Evolutionary conservation across 2,888 invertebrate species (phyloP).

Genomic region (Hedychridium roseum): DNA sequence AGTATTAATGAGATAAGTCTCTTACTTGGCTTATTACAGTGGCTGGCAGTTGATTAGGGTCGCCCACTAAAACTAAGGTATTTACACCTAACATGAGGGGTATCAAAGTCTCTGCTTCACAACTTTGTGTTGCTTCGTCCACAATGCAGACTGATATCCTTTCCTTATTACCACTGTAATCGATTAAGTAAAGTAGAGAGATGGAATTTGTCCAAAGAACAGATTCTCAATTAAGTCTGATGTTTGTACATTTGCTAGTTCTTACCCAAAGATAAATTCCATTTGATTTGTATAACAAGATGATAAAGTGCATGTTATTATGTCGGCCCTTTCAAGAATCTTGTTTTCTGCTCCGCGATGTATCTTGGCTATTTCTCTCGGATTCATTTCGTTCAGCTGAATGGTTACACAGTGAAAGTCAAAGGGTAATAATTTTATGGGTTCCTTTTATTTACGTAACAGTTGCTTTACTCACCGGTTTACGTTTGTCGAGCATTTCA

Average conservation of each 20-base stretch:
- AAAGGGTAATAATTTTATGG: not conserved
- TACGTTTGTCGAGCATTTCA: conserved; percentile 31
- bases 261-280: conserved; percentile 53
- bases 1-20: not conserved
- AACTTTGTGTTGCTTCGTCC: conserved; percentile 89
- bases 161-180: conserved; percentile 27
- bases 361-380: conserved; percentile 34
- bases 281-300: conserved; percentile 63
- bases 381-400: conserved; percentile 9
- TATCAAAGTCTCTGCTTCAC: conserved; percentile 82
- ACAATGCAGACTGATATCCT: conserved; percentile 71
- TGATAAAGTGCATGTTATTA: conserved; percentile 77
- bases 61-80: conserved; percentile 84
- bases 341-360: conserved; percentile 48
- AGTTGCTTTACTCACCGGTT: conserved; percentile 20
- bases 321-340: conserved; percentile 70
- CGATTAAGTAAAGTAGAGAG: not conserved
- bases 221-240: not conserved
- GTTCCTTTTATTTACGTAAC: not conserved
- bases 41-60: conserved; percentile 85
- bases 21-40: conserved; percentile 68
- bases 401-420: conserved; percentile 1
- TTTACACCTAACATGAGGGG: conserved; percentile 80
- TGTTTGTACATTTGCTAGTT: not conserved
- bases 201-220: no score